Conservation (phyloP, 2,113 vertebrate species). For the Austrofundulus limnaeus region DNA sequence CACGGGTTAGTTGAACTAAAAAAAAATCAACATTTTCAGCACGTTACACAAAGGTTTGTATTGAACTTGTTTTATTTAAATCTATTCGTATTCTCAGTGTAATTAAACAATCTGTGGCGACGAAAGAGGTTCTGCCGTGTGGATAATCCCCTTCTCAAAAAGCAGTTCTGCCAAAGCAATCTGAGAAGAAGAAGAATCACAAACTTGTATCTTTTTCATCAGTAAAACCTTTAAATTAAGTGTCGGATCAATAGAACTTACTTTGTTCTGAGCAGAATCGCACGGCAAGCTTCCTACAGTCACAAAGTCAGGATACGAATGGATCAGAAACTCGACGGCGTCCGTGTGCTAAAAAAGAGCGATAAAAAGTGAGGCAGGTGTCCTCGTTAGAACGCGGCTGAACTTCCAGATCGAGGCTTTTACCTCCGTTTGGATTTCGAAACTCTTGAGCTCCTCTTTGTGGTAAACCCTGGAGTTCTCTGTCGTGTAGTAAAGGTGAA, state of each 20-base stretch:
- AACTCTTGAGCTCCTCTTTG: conserved; percentile 88
- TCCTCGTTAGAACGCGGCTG: background rate
- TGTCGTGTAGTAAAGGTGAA: conserved; percentile 86
- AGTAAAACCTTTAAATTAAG: background rate
- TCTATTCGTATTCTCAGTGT: conserved; percentile 28
- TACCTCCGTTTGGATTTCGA: conserved; percentile 88
- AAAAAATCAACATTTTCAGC: no score
- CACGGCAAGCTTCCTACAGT: conserved; percentile 85
- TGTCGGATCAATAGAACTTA: conserved; percentile 33
- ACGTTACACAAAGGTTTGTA: conserved; percentile 3
- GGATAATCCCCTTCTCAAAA: conserved; percentile 78
- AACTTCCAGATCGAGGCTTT: background rate
- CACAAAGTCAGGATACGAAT: conserved; percentile 88
- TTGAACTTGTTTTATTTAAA: conserved; percentile 19
- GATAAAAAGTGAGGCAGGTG: background rate
- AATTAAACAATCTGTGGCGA: conserved; percentile 12
- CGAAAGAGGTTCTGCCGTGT: conserved; percentile 58
- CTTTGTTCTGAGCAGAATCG: conserved; percentile 82
- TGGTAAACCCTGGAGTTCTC: conserved; percentile 96
- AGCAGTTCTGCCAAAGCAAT: conserved; percentile 75
- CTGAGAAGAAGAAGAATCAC: conserved; percentile 43
- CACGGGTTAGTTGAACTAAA: background rate
- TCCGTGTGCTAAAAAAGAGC: conserved; percentile 82
- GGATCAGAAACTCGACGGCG: conserved; percentile 88
- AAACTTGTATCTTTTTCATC: background rate